These are phyloP conservation scores for Corvus moneduloides DNA, from an alignment of 2,113 vertebrate species.

Conservation along the genomic window DNA sequence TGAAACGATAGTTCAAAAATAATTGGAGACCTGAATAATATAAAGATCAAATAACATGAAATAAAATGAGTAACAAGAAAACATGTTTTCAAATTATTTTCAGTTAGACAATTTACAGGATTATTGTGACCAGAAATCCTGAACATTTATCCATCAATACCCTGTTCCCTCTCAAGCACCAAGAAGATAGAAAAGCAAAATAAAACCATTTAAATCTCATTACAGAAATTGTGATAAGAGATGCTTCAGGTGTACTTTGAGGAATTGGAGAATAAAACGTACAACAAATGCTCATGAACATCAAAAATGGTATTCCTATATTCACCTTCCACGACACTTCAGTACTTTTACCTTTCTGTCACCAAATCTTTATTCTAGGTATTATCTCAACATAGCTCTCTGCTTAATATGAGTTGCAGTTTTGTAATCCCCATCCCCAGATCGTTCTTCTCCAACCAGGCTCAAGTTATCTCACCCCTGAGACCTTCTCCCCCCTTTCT, in stretches of 20 bases:
- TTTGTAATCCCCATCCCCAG: neutral
- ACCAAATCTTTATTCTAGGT: neutral
- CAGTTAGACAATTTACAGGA: neutral
- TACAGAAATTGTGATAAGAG: neutral
- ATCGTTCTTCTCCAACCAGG: neutral
- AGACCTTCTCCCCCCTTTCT: neutral
- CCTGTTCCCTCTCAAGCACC: neutral
- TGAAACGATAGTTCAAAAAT: neutral
- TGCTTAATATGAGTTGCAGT: neutral
- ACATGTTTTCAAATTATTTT: neutral
- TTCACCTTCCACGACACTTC: neutral
- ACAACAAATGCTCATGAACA: neutral
- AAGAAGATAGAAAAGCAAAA: neutral
- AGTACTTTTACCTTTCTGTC: neutral
- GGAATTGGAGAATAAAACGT: neutral
- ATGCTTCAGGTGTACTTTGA: neutral
- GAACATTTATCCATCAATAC: neutral
- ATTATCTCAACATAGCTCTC: fast-evolving
- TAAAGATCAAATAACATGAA: neutral
- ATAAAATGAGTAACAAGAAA: neutral
- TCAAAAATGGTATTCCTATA: fast-evolving
- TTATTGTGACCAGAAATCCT: neutral
- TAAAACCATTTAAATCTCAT: neutral
- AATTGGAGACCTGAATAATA: neutral
- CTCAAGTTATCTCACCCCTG: neutral